Base-by-base conservation (phyloP, 2,888 invertebrate genomes). In the Crossocerus cetratus region DNA sequence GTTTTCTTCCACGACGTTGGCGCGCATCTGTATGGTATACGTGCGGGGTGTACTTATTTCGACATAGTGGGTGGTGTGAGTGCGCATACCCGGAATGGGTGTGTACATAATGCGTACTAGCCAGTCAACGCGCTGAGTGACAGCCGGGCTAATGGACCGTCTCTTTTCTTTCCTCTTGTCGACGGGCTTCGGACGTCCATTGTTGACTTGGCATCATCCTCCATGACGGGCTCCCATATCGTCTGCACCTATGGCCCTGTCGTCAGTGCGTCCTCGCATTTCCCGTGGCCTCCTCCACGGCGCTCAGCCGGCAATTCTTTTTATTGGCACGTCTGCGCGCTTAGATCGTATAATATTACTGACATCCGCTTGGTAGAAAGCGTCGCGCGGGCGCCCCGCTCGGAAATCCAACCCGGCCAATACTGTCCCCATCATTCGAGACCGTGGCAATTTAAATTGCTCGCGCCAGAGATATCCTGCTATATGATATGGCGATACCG, bases 121-220 rank as follows among this genome's bases (percentile, higher is more conserved):
- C 70, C 77, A 65, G 79, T 73, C 76, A 64, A 72, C 61, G 64
- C 60, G 80, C 74, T 82, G 85, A 84, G 76, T 84, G 85, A 84
- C 84, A 83, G 83, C 78, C 74, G 23, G 63, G 82, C 83, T 86
- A 86, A 86, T 86, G 84, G 84, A 84, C 80, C 81, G 71, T 82
- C 80, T 76, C 75, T 76, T 74, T 73, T 58, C 72, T 62, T 59
- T 59, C 65, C 77, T 78, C 72, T 73, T 77, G 65, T 73, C 74
- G 69, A 68, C 69, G 69, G 65, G 49, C 75, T 64, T 67, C 72
- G 68, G 77, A 71, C 78, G 74, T 76, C 77, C 60, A 83, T 84
- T 83, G 84, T 85, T 84, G 82, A 84, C 82, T 84, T 79, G 78
- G 74, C 74, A 75, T 80, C 81, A 78, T 84, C 65, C 80, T 65